Conservation (phyloP, 2,797 vertebrate genomes). For the Tinamus major region DNA sequence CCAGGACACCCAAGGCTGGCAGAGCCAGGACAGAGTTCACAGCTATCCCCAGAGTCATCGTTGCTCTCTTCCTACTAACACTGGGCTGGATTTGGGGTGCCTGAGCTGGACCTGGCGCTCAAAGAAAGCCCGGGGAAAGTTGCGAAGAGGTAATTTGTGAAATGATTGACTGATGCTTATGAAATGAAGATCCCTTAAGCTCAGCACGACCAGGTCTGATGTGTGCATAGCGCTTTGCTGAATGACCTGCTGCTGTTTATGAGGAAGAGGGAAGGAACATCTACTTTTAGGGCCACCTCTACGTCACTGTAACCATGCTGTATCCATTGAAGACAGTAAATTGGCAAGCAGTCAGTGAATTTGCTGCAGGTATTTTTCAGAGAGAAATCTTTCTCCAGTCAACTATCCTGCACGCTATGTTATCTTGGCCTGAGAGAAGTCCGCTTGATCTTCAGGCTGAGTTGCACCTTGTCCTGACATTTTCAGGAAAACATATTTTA, state of each 20-base stretch:
- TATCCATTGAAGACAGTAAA: not conserved
- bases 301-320: not conserved
- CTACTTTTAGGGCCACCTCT: not conserved
- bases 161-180: not conserved
- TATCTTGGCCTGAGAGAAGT: not conserved
- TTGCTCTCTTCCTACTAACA: not conserved
- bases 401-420: fast-evolving
- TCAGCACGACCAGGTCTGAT: fast-evolving
- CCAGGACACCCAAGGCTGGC: fast-evolving
- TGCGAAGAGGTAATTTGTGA: fast-evolving
- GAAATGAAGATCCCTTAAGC: not conserved
- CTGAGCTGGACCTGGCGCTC: not conserved
- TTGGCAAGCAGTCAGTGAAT: not conserved
- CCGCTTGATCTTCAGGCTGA: not conserved
- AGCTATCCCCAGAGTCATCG: not conserved
- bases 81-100: not conserved
- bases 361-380: not conserved
- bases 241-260: not conserved
- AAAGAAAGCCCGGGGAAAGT: not conserved
- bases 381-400: not conserved
- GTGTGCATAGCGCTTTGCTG: not conserved
- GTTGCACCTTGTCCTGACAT: not conserved
- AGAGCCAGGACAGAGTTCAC: not conserved
- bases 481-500: not conserved
- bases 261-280: not conserved